Evolutionary conservation across 2,113 vertebrate species (phyloP), one percentile per base, ranked within the genome.

Genomic region (Barbus barbus): DNA sequence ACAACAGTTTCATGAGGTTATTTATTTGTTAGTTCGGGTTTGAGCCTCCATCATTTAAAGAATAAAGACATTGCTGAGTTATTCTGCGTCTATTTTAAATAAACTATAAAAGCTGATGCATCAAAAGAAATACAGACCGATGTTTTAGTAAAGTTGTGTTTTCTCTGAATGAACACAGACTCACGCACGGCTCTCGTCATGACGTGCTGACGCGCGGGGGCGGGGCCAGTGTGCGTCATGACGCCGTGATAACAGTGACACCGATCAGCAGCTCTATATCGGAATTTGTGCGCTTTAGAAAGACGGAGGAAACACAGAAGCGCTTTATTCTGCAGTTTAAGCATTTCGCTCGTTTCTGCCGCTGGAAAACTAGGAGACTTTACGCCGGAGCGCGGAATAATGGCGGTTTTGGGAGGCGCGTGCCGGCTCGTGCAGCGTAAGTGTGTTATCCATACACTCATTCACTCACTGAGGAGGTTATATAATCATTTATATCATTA

Each of bases 401-500:
- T 94, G 93, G 87, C 92, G 24, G 88, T 86, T 9, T 77, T 93
- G 51, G 92, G 92, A 63, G 91, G 90, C 71, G 87, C 90, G 44
- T 85, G 89, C 48, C 92, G 94, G 80, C 46, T 93, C 46, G 26
- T 91, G 7, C 88, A 89, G 60, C 76, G 93, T 95, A 87, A 94
- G 93, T 94, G 51, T 82, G 80, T 60, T 20, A 26, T 53, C 38
- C 78, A 48, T 33, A 36, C 31, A 6, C 33, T 41, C 56, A 78
- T 14, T 67, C 63, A 71, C 1, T n/a, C 75, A 58, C 12, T 14
- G 38, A 58, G 75, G 4, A 6, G 60, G 1, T 69, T 67, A n/a
- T 71, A 51, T 24, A 38, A 69, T 4, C 9, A 0, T 9, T 1
- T 3, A 1, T 20, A 14, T 36, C 1, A 36, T 4, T 53, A n/a